Evolutionary conservation across 1,140 invertebrate genomes (phyloP), one percentile per base, ranked within the genome.

Genomic region (Achroia grisella): DNA sequence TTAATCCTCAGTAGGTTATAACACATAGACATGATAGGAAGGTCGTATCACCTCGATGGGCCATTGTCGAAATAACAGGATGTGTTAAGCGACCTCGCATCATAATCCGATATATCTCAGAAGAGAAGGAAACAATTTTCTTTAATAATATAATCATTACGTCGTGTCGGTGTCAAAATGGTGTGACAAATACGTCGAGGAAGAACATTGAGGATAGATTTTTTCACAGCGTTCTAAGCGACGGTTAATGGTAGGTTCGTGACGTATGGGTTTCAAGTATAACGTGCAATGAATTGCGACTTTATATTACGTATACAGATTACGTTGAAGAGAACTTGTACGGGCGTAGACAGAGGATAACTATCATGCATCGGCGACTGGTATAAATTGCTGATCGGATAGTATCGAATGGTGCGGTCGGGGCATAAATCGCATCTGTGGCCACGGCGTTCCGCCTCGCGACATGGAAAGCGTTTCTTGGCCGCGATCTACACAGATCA

Each of bases 31-130:
- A 60, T 27, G 50, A 51, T 47, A 42, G 37, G 63, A 64, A 78
- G 72, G 72, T 46, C 52, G 37, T 13, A 14, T 39, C 60, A 37
- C 14, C 29, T 39, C 44, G 55, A 59, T 59, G 60, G 57, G 55
- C 61, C 62, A 72, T 78, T 81, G 74, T 78, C 62, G 49, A 71
- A 52, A 53, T 63, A 67, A 55, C 69, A 79, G 79, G 71, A 80
- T 79, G 56, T 70, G 58, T 69, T 60, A 55, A 60, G 46, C 39
- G 56, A 64, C 78, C 75, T 79, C 54, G 66, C 34, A 47, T 51
- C 39, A 57, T 71, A 68, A 76, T 71, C 63, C 63, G 54, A 77
- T 65, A 23, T 23, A 60, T 57, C 50, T 69, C 56, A 58, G 60
- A 49, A 55, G 56, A 57, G 46, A 62, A 74, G 73, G 71, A 82